These are phyloP conservation scores for Sus cebifrons DNA, from an alignment of 2,797 vertebrate species.

Conservation along the genomic window DNA sequence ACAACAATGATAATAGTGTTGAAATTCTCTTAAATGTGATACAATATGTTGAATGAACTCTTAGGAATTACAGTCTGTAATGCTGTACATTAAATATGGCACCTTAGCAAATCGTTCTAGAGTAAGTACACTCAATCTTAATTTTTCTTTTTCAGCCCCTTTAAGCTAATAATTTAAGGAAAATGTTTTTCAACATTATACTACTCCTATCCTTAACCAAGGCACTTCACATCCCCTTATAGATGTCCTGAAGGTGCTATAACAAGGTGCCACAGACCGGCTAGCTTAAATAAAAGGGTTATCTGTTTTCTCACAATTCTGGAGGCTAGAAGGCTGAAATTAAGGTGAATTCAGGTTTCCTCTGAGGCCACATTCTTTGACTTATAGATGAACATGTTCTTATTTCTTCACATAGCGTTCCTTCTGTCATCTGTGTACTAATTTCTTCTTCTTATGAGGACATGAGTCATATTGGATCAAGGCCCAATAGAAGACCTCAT, in stretches of 20 bases:
- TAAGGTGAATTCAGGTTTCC: neutral
- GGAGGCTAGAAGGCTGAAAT: neutral
- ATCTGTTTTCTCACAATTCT: neutral
- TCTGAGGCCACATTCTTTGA: neutral
- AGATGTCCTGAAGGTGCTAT: neutral
- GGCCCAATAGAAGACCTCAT: neutral
- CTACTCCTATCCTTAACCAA: neutral
- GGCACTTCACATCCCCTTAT: neutral
- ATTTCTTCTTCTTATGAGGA: neutral
- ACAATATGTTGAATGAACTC: neutral
- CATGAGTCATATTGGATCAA: neutral
- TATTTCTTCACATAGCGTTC: neutral
- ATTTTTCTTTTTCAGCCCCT: neutral
- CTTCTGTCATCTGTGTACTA: neutral
- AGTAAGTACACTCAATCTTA: neutral
- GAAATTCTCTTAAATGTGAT: slow-evolving; percentile 17
- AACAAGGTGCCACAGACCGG: neutral
- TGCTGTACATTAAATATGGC: neutral
- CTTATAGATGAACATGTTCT: neutral
- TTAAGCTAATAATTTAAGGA: neutral
- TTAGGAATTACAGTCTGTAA: neutral
- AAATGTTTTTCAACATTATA: neutral
- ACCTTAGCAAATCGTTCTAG: neutral
- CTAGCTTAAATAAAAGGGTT: neutral
- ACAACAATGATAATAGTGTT: neutral